Base-by-base conservation (phyloP, 2,888 invertebrate species). In the Luffia ferchaultella region DNA sequence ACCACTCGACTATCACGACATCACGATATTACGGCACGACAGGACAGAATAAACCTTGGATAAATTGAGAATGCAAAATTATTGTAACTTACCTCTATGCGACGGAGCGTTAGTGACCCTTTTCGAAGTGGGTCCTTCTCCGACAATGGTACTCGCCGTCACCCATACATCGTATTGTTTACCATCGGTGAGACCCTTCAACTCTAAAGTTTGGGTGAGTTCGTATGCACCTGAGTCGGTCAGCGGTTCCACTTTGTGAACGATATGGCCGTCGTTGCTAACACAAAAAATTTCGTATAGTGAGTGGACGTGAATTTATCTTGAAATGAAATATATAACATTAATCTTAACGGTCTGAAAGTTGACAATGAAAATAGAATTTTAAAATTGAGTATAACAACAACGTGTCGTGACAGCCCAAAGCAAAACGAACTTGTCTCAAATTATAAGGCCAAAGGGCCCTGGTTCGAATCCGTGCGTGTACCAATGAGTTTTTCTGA, bases 111-210 rank as follows among this genome's bases (percentile, higher is more conserved):
- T 85, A 9, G 78, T 76, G 18, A 86, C 85, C n/a, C 78, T 70
- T 44, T 74, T 67, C 48, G 82, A 86, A 40, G 80, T 76, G 1
- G 65, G 61, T 0, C 86, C 86, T 60, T 89, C 88, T 0, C 90
- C 90, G 0, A 87, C 83, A 0, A 73, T 71, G 1, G 89, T 90
- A 49, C 85, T 87, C 1, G 89, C 88, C 0, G 88, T 87, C 5
- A 90, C 87, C 85, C 88, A 88, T n/a, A 89, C 88, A 54, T 87
- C 87, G 57, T 89, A 89, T 56, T 86, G 82, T 1, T 85, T 73
- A 16, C 85, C 85, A 60, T 77, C 86, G 20, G 68, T 75, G 9
- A 90, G 65, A 0, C 85, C 79, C 45, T 87, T 80, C 5, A 86
- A 67, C 53, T 87, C 86, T 48, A 80, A 68, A 0, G 76, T 79